These are phyloP conservation scores for Ericerus pela DNA, from an alignment of 1,140 invertebrate genomes.

Conservation along the genomic window DNA sequence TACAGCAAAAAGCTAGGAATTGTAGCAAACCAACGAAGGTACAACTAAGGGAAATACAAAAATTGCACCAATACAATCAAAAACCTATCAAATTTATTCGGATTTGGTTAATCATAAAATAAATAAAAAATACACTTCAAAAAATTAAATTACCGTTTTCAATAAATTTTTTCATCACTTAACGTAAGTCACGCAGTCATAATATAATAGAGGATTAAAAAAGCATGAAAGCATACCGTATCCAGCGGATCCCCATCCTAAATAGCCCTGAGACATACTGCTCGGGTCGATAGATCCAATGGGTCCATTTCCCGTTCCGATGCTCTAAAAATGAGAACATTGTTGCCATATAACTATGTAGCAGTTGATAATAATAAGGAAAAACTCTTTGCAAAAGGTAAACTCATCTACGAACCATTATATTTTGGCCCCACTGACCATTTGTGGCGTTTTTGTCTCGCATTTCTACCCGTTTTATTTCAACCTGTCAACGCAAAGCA, in stretches of 20 bases:
- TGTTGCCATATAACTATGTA: too few relatives aligned
- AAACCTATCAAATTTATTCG: too few relatives aligned
- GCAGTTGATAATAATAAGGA: too few relatives aligned
- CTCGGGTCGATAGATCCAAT: conserved; percentile 38
- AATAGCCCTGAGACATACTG: conserved; percentile 55
- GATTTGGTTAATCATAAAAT: too few relatives aligned
- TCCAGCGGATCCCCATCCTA: conserved; percentile 34
- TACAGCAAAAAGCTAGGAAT: neutral
- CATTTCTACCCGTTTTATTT: conserved; percentile 82
- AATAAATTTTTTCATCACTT: too few relatives aligned
- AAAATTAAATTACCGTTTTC: too few relatives aligned
- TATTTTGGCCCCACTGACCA: conserved; percentile 44
- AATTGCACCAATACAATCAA: too few relatives aligned
- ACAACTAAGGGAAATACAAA: too few relatives aligned
- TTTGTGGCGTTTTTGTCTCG: conserved; percentile 64
- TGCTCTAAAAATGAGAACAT: conserved; percentile 37
- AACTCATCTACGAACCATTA: neutral
- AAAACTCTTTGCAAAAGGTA: too few relatives aligned
- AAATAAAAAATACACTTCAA: too few relatives aligned
- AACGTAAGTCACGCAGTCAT: too few relatives aligned
- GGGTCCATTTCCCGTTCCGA: conserved; percentile 53
- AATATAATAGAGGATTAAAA: conserved; percentile 13
- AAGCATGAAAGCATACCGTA: conserved; percentile 44
- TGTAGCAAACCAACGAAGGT: too few relatives aligned
- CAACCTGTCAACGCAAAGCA: conserved; percentile 43